Conservation (phyloP, 2,113 vertebrate species). For the Mesoclemmys tuberculata region DNA sequence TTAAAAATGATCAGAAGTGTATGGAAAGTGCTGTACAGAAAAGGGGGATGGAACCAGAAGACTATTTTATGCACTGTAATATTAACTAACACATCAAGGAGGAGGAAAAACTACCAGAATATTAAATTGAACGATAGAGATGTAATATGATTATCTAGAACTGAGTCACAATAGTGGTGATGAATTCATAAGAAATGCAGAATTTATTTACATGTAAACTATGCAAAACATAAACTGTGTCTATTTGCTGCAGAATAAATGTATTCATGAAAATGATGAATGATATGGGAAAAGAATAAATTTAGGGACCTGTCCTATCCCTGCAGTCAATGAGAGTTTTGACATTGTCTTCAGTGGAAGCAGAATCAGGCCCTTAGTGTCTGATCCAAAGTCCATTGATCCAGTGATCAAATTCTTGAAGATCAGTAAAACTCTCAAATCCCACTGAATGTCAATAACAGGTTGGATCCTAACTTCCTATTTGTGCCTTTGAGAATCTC, state of each 20-base stretch:
- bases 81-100: not conserved
- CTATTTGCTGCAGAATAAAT: not conserved
- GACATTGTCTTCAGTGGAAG: not conserved
- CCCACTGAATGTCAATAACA: not conserved
- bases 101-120: not conserved
- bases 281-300: not conserved
- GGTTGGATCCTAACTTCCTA: not conserved
- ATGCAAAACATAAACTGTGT: not conserved
- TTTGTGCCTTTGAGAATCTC: not conserved
- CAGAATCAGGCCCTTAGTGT: not conserved
- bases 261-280: not conserved
- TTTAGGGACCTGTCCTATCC: not conserved
- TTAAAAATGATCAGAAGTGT: not conserved
- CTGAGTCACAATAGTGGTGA: not conserved
- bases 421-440: rapidly evolving
- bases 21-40: not conserved
- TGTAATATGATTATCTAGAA: not conserved
- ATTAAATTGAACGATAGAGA: constrained; percentile 22
- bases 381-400: not conserved
- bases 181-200: not conserved
- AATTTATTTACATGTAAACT: constrained; percentile 1
- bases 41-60: not conserved
- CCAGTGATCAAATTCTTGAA: not conserved
- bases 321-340: not conserved
- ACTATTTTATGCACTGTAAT: not conserved